These are phyloP conservation scores for human DNA, from an alignment of 2,113 vertebrate genomes.

Conservation along the genomic window DNA sequence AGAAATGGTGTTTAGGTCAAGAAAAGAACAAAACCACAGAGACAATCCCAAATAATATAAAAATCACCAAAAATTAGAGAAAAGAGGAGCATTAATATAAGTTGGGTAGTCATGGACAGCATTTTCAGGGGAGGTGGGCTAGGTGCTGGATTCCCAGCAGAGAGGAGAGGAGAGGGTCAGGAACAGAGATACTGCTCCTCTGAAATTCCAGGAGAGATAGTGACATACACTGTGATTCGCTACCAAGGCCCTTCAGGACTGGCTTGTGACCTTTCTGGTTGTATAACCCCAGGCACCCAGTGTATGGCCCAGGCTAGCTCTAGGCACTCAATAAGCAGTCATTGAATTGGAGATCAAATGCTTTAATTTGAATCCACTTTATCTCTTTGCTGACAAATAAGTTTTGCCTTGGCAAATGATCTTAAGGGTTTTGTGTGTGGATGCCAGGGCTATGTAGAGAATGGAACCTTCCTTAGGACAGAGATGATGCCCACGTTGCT, in stretches of 20 bases:
- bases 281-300: neutral
- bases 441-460: neutral
- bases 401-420: neutral
- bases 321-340: neutral
- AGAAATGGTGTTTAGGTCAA: neutral
- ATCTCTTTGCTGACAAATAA: slow-evolving; percentile 28
- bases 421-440: neutral
- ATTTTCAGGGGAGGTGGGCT: neutral
- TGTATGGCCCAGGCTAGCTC: neutral
- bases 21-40: neutral
- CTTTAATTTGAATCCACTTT: neutral
- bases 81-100: neutral
- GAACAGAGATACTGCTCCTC: neutral
- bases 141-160: neutral
- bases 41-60: neutral
- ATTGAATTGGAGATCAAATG: neutral
- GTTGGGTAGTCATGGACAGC: neutral
- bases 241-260: neutral
- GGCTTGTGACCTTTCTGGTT: neutral
- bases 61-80: neutral
- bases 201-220: neutral
- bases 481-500: neutral
- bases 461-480: neutral
- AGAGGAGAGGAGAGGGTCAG: neutral
- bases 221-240: neutral